These are phyloP conservation scores for Artibeus jamaicensis DNA, from an alignment of 2,797 vertebrate species.

Conservation along the genomic window DNA sequence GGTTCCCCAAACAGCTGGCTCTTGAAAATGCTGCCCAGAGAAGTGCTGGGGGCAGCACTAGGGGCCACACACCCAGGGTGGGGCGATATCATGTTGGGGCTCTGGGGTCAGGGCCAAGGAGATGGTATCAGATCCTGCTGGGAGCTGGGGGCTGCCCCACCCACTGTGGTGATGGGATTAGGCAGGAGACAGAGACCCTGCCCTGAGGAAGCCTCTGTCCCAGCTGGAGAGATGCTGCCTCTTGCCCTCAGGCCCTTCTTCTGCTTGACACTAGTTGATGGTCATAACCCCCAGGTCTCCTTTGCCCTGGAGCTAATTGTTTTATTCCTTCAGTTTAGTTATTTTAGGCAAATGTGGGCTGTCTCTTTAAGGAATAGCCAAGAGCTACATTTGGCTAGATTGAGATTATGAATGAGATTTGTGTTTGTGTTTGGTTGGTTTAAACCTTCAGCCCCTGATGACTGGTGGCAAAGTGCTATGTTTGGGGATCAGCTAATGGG, in stretches of 20 bases:
- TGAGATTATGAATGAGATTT: conserved; percentile 56
- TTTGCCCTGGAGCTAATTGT: not conserved
- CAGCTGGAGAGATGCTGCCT: not conserved
- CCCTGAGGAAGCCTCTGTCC: not conserved
- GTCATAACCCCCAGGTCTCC: not conserved
- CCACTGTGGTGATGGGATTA: not conserved
- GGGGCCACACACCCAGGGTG: not conserved
- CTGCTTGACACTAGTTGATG: not conserved
- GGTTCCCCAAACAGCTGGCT: not conserved
- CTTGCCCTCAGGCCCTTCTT: not conserved
- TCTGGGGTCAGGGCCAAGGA: not conserved
- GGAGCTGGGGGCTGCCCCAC: not conserved
- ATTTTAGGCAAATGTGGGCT: conserved; percentile 53
- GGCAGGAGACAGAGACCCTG: not conserved
- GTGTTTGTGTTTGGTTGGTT: conserved; percentile 18
- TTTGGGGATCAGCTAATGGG: not conserved
- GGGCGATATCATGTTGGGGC: not conserved
- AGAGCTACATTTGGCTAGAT: conserved; percentile 35
- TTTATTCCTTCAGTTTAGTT: conserved; percentile 26
- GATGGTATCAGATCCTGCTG: not conserved
- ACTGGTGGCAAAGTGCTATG: not conserved
- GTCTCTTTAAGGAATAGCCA: conserved; percentile 58
- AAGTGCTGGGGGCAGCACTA: not conserved
- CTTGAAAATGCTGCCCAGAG: not conserved
- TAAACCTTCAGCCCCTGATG: not conserved